Conservation (phyloP, 2,888 invertebrate species). For the Scaptomyza polygonia region DNA sequence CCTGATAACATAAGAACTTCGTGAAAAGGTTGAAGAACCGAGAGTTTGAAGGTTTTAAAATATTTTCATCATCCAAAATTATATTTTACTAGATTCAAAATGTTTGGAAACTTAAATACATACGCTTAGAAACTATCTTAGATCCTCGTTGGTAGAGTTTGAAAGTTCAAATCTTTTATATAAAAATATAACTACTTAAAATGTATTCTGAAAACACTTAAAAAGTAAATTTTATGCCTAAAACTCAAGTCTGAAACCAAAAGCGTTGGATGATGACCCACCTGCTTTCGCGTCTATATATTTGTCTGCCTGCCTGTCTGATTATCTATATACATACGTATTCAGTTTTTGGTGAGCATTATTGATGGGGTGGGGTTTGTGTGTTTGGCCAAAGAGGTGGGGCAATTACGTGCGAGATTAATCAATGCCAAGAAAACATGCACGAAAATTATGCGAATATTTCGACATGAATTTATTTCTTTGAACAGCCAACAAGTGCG, state of each 20-base stretch:
- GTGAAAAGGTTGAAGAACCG: background rate
- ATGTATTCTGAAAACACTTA: background rate
- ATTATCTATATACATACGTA: background rate
- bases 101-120: too few relatives aligned
- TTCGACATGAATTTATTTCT: conserved; percentile 74
- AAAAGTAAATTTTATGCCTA: background rate
- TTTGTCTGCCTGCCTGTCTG: conserved; percentile 11
- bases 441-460: conserved; percentile 65
- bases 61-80: too few relatives aligned
- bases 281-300: conserved; percentile 13
- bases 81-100: too few relatives aligned
- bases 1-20: background rate
- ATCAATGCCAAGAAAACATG: conserved; percentile 76
- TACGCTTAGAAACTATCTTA: too few relatives aligned
- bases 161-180: too few relatives aligned
- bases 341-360: too few relatives aligned
- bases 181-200: too few relatives aligned
- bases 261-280: conserved; percentile 14
- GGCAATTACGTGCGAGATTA: conserved; percentile 76
- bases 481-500: conserved; percentile 70
- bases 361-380: conserved; percentile 3
- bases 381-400: conserved; percentile 15
- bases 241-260: background rate
- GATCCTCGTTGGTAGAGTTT: too few relatives aligned
- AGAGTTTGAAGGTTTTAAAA: too few relatives aligned